A percentile compares a stretch with the other conserved stretches of the same genome.
Evolutionary conservation across 2,113 vertebrate species (phyloP).

Genomic region (Deroptyus accipitrinus): DNA sequence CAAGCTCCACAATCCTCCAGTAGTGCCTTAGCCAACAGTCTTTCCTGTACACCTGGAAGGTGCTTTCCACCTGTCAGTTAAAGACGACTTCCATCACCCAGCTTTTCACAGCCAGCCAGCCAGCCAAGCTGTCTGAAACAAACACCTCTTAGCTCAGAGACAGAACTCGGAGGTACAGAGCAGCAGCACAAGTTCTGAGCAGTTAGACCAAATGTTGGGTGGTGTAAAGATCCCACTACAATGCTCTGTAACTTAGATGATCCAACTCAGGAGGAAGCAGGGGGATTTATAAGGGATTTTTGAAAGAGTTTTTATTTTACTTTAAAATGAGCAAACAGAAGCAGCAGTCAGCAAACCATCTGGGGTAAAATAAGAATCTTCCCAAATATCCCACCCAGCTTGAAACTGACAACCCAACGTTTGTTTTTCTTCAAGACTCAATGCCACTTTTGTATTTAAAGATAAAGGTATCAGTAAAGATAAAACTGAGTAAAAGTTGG

Average conservation of each 20-base stretch:
- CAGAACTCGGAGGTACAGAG: background rate
- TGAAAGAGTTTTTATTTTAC: background rate
- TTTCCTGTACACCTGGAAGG: background rate
- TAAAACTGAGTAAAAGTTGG: background rate
- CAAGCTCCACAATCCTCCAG: background rate
- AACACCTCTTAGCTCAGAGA: background rate
- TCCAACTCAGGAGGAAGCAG: background rate
- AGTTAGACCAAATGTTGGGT: background rate
- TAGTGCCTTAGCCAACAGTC: background rate
- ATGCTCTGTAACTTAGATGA: background rate
- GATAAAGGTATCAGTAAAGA: background rate
- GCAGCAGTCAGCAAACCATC: background rate
- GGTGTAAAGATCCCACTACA: background rate
- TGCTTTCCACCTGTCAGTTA: background rate
- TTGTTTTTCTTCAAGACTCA: background rate
- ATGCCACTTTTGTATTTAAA: background rate
- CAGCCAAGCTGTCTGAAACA: background rate
- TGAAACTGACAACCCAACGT: background rate
- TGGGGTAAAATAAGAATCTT: background rate
- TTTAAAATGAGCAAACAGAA: background rate
- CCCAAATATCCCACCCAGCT: background rate
- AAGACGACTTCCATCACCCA: background rate
- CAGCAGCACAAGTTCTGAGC: background rate
- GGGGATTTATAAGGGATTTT: background rate
- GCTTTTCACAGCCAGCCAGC: background rate